These are phyloP conservation scores for Recurvirostra avosetta DNA, from an alignment of 2,113 vertebrate species.

Conservation along the genomic window DNA sequence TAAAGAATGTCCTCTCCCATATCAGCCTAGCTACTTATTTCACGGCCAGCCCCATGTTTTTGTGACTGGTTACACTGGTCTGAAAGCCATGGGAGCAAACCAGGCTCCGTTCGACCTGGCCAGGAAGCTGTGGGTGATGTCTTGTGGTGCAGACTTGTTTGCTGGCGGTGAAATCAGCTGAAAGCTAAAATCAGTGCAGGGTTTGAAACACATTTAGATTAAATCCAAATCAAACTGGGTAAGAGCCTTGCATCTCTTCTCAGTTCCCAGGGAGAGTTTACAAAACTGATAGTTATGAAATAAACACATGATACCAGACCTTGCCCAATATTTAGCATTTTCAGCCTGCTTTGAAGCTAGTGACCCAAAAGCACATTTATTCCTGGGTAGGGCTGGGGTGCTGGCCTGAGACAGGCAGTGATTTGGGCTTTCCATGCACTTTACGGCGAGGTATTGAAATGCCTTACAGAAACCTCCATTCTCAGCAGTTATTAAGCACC, in stretches of 20 bases:
- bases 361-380: background rate
- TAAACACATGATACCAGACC: background rate
- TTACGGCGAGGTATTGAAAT: background rate
- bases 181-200: background rate
- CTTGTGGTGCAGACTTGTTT: background rate
- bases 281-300: background rate
- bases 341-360: background rate
- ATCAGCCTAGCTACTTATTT: background rate
- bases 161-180: background rate
- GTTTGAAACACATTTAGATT: background rate
- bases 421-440: background rate
- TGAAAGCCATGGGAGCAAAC: background rate
- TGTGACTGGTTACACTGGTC: background rate
- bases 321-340: background rate
- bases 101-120: background rate
- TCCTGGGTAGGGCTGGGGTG: fast-evolving
- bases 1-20: background rate
- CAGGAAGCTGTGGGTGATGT: background rate
- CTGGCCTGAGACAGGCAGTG: background rate
- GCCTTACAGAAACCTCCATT: background rate
- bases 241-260: background rate
- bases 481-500: background rate
- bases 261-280: background rate
- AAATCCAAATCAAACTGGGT: background rate
- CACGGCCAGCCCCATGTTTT: fast-evolving